These are phyloP conservation scores for Eufriesea mexicana DNA, from an alignment of 1,140 invertebrate genomes.

Conservation along the genomic window DNA sequence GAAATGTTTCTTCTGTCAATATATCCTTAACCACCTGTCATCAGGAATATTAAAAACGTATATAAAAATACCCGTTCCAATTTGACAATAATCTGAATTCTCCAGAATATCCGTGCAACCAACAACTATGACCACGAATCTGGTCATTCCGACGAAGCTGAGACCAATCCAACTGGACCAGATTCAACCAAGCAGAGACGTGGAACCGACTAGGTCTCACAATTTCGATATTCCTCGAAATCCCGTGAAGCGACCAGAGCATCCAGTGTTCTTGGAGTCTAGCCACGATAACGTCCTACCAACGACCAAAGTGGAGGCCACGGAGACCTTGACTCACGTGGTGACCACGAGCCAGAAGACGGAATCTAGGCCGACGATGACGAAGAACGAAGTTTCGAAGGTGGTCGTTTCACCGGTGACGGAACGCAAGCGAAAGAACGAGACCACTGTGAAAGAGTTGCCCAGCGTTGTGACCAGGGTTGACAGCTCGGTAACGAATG, in stretches of 20 bases:
- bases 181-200: slow-evolving; percentile 62
- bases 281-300: slow-evolving; percentile 70
- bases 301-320: slow-evolving; percentile 70
- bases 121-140: slow-evolving; percentile 72
- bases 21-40: not conserved
- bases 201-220: slow-evolving; percentile 51
- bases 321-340: slow-evolving; percentile 68
- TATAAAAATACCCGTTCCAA: not conserved
- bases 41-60: not conserved
- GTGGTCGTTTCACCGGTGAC: slow-evolving; percentile 34
- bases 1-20: slow-evolving; percentile 5
- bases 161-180: slow-evolving; percentile 65
- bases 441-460: slow-evolving; percentile 21
- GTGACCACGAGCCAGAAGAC: slow-evolving; percentile 44
- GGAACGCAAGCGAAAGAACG: slow-evolving; percentile 42
- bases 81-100: not conserved
- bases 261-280: slow-evolving; percentile 74
- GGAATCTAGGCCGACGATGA: slow-evolving; percentile 24
- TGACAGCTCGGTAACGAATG: slow-evolving; percentile 59
- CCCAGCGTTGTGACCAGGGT: slow-evolving; percentile 54
- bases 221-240: slow-evolving; percentile 56
- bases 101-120: slow-evolving; percentile 72
- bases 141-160: slow-evolving; percentile 70
- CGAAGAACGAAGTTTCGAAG: slow-evolving; percentile 38
- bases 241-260: slow-evolving; percentile 68